Evolutionary conservation across 2,797 vertebrate species (phyloP), one percentile per base, ranked within the genome.

Genomic region (Sciurus vulgaris): DNA sequence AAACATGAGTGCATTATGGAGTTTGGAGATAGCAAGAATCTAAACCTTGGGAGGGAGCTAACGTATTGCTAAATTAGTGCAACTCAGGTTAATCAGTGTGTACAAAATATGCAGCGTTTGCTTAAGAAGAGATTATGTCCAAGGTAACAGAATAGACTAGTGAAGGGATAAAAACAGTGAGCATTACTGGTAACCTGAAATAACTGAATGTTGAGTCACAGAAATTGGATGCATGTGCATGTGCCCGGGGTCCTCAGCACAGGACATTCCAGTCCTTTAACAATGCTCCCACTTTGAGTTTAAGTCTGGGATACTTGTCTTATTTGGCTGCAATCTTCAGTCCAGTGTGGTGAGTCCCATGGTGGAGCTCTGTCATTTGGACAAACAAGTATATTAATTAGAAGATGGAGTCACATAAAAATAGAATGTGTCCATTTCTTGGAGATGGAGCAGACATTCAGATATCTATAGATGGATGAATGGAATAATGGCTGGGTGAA

Each of bases 301-400:
- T 30, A 92, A 94, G 30, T 87, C 49, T 63, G n/a, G 33, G 1
- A 54, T 63, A 18, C 30, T 74, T 56, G 24, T 67, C 47, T 59
- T n/a, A 51, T 30, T 28, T 81, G 24, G 26, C 54, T 59, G 33
- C 20, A 49, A 7, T 93, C 81, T 88, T 87, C 38, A 63, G 35
- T 90, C 56, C 12, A 77, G 7, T 63, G 35, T 69, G 22, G 14
- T 79, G 26, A 76, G n/a, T 24, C 86, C 81, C 38, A 38, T 85
- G 79, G 41, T 38, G 49, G 74, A 44, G 65, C 41, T 65, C 30
- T n/a, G 3, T 92, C 76, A 35, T 51, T 86, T 72, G 79, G 35
- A 61, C 78, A 93, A 54, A 63, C 51, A 89, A 94, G 33, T 30
- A 89, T 91, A 84, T 78, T 56, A 81, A 47, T 69, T 47, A 56